Conservation (phyloP, 2,113 vertebrate species). For the Pelobates fuscus region DNA sequence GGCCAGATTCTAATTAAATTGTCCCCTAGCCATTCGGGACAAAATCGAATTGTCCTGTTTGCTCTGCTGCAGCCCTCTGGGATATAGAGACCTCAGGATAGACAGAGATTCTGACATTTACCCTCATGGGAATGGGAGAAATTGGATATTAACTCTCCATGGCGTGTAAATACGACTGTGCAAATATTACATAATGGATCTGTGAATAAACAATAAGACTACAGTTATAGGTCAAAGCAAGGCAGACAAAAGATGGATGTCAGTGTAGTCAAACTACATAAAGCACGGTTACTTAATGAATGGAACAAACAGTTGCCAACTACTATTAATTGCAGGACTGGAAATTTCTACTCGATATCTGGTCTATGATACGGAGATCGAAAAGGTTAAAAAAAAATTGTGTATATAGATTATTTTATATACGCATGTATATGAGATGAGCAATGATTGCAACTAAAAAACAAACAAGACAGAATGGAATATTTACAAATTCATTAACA, state of each 20-base stretch:
- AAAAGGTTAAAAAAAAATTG: fast-evolving
- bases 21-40: slow-evolving; percentile 9
- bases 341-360: no score
- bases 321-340: no score
- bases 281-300: neutral
- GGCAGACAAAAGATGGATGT: neutral
- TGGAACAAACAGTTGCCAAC: neutral
- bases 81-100: neutral
- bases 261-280: no score
- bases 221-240: neutral
- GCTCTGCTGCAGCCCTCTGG: slow-evolving; percentile 20
- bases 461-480: no score
- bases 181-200: neutral
- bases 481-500: no score
- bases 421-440: no score
- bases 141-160: neutral
- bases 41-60: slow-evolving; percentile 43
- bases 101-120: neutral
- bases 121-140: neutral
- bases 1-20: slow-evolving; percentile 32
- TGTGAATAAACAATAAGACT: neutral
- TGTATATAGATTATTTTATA: no score
- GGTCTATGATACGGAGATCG: no score
- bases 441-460: no score
- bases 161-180: neutral